These are phyloP conservation scores for roundworm (Caenorhabditis elegans) DNA, from an alignment of 1,140 invertebrate species.

Conservation along the genomic window WBcel235 BX284603.4:5467001-5467500, in stretches of 20 bases:
- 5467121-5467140: too few relatives aligned
- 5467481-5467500: slow-evolving; percentile 72
- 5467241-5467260: slow-evolving; percentile 71
- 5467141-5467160: too few relatives aligned
- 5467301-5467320: slow-evolving; percentile 44
- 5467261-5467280: slow-evolving; percentile 74
- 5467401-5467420: slow-evolving; percentile 37
- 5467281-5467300: slow-evolving; percentile 69
- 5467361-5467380: neutral
- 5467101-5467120: too few relatives aligned
- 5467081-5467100: too few relatives aligned
- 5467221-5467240: too few relatives aligned
- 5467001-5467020: slow-evolving; percentile 72
- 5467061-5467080: neutral
- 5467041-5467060: neutral
- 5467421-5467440: slow-evolving; percentile 53
- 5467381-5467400: too few relatives aligned
- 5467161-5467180: too few relatives aligned
- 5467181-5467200: too few relatives aligned
- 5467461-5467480: slow-evolving; percentile 72
- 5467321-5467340: slow-evolving; percentile 26
- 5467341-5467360: slow-evolving; percentile 28
- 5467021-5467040: slow-evolving; percentile 69
- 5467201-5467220: too few relatives aligned
- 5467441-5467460: slow-evolving; percentile 70